Evolutionary conservation across 2,888 invertebrate genomes (phyloP).

Genomic region (Ormyrus labotus): DNA sequence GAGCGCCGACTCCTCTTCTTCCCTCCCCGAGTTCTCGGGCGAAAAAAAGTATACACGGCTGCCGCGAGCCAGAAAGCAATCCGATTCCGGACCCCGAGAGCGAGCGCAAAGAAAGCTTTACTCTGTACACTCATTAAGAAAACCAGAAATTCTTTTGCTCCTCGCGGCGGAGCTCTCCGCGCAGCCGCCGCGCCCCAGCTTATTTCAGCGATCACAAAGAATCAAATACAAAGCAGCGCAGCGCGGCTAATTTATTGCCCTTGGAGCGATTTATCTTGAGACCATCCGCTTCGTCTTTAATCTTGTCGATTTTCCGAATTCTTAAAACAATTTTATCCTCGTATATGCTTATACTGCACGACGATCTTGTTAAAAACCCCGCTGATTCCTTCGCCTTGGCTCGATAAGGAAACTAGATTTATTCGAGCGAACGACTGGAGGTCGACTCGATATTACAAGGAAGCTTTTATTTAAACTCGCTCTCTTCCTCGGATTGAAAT

Average conservation of each 20-base stretch:
- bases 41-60: constrained; percentile 72
- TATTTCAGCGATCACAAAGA: constrained; percentile 38
- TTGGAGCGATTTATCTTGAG: constrained; percentile 3
- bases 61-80: constrained; percentile 66
- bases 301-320: neutral
- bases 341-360: neutral
- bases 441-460: constrained; percentile 17
- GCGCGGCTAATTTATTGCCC: constrained; percentile 18
- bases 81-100: constrained; percentile 63
- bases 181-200: neutral
- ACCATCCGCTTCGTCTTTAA: neutral
- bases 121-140: constrained; percentile 76
- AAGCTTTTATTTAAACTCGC: constrained; percentile 37
- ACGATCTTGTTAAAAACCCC: constrained; percentile 9
- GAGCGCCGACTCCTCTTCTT: constrained; percentile 9
- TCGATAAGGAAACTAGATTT: constrained; percentile 23
- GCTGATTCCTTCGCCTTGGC: constrained; percentile 10
- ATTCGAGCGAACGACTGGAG: constrained; percentile 3
- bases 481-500: constrained; percentile 68
- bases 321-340: neutral
- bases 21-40: constrained; percentile 42
- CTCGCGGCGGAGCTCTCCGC: neutral
- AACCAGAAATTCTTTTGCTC: constrained; percentile 64
- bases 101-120: constrained; percentile 73
- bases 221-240: constrained; percentile 34